Evolutionary conservation across 2,888 invertebrate genomes (phyloP), one percentile per base, ranked within the genome.

Genomic region (Nemotelus pantherinus): DNA sequence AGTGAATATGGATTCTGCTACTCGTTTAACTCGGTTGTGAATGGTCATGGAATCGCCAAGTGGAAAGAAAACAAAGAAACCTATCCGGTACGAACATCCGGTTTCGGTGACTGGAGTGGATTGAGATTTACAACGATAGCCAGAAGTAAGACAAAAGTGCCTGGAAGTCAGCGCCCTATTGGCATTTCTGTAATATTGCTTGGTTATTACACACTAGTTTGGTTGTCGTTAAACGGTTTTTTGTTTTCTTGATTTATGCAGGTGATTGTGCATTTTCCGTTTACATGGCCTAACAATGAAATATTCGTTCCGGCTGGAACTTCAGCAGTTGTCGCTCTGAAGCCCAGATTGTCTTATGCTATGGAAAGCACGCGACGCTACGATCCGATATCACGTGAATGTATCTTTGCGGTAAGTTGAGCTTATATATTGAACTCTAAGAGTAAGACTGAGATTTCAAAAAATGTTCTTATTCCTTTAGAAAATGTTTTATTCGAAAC

Each of bases 1-100:
- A 88, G 88, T 0, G 88, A 89, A 80, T 85, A 83, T 74, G 89
- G 89, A 0, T 82, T 85, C 48, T 89, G 89, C 80, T 85, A 87
- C 80, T 83, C 88, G 0, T 89, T 89, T 82, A 89, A 89, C 81
- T 88, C 88, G 2, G 85, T 85, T 9, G 83, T 86, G 58, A 84
- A 83, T 45, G 70, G 41, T 2, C 50, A 60, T n/a, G 77, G 77
- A 1, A 39, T 58, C 44, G n/a, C 25, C 3, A 45, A 47, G 4
- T 58, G 60, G 60, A 2, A 3, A 10, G 47, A 45, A 2, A 68
- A 67, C 4, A 68, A 77, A 41, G 25, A 39, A 6, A 65, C 79
- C 45, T 82, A 78, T 79, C 82, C 82, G 2, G 77, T 79, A 67
- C 68, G 83, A 50, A 85, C 83, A 3, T 82, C 85, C 0, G 82